Conservation (phyloP, 2,797 vertebrate genomes). For the Microcaecilia unicolor region DNA sequence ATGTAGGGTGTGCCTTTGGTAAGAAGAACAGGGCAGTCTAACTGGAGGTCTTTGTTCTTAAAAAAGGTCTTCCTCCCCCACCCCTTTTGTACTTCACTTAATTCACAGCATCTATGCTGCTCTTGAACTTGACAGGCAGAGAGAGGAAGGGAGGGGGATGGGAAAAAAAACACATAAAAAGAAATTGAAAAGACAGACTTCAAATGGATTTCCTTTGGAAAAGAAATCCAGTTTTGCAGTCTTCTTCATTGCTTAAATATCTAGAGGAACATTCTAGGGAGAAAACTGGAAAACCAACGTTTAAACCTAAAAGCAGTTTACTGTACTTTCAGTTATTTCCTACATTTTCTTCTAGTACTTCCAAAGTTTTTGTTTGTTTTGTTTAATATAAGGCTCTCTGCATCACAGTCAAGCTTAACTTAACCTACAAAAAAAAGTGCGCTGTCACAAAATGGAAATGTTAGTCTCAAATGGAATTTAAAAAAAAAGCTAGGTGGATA, state of each 20-base stretch:
- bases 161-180: constrained; percentile 39
- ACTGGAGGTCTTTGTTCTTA: constrained; percentile 65
- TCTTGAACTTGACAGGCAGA: constrained; percentile 67
- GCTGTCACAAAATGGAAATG: too few species aligned
- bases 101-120: constrained; percentile 65
- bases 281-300: too few species aligned
- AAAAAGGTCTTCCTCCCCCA: constrained; percentile 58
- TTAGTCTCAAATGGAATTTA: too few species aligned
- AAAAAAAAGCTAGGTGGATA: too few species aligned
- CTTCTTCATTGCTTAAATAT: constrained; percentile 42
- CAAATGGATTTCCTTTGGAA: constrained; percentile 50
- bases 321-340: too few species aligned
- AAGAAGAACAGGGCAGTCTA: constrained; percentile 62
- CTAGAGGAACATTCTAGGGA: constrained; percentile 11
- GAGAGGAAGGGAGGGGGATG: constrained; percentile 34
- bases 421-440: too few species aligned
- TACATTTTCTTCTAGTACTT: too few species aligned
- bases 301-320: background rate
- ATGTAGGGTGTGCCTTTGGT: constrained; percentile 53
- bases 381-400: too few species aligned
- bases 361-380: too few species aligned
- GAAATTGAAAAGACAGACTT: constrained; percentile 40
- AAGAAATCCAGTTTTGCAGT: constrained; percentile 43
- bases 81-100: constrained; percentile 64
- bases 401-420: too few species aligned